These are phyloP conservation scores for Panorpa germanica DNA, from an alignment of 2,888 invertebrate genomes.

Conservation along the genomic window DNA sequence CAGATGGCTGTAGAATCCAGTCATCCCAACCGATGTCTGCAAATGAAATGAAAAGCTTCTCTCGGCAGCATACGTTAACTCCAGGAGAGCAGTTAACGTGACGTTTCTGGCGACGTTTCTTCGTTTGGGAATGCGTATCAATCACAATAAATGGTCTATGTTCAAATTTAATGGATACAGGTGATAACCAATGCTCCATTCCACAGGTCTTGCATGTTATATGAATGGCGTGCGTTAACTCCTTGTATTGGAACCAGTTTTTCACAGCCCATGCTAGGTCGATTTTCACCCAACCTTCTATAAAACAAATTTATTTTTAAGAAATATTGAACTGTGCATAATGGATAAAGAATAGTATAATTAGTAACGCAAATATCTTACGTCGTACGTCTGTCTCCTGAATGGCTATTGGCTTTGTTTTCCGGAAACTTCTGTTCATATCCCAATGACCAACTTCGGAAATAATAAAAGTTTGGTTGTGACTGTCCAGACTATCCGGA, in stretches of 20 bases:
- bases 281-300: constrained; percentile 66
- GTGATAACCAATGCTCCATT: constrained; percentile 36
- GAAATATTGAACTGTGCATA: constrained; percentile 4
- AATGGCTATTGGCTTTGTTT: constrained; percentile 62
- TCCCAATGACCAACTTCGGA: constrained; percentile 66
- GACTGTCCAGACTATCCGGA: constrained; percentile 10
- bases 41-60: constrained; percentile 65
- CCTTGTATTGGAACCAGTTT: constrained; percentile 53
- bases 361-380: constrained; percentile 17
- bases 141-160: constrained; percentile 61
- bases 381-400: constrained; percentile 53
- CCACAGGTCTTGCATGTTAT: constrained; percentile 64
- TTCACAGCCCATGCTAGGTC: constrained; percentile 58
- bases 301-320: constrained; percentile 13
- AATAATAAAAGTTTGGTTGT: constrained; percentile 51
- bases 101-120: constrained; percentile 30
- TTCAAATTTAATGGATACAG: constrained; percentile 49
- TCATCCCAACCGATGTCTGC: constrained; percentile 74
- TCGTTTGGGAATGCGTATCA: constrained; percentile 52
- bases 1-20: constrained; percentile 68
- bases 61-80: constrained; percentile 62
- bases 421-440: constrained; percentile 43
- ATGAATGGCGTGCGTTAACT: constrained; percentile 50
- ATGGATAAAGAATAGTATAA: background rate
- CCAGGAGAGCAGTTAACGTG: constrained; percentile 49